These are phyloP conservation scores for Pelobates cultripes DNA, from an alignment of 2,797 vertebrate species.

Conservation along the genomic window DNA sequence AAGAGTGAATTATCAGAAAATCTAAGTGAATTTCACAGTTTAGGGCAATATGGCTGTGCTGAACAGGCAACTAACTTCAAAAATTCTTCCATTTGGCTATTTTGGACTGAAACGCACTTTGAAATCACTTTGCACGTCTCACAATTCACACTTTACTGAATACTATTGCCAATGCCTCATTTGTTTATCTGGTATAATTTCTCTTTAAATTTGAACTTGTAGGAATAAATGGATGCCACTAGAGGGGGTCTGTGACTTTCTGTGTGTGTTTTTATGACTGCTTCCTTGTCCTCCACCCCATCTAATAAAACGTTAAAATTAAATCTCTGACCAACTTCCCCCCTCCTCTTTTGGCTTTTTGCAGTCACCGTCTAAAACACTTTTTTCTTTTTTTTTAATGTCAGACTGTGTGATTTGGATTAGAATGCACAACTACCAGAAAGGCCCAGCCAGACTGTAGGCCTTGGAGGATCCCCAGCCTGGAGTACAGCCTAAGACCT, in stretches of 20 bases:
- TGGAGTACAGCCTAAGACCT: constrained; percentile 22
- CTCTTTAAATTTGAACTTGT: background rate
- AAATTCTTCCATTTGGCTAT: too few relatives aligned
- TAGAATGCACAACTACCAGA: background rate
- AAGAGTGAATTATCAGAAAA: too few relatives aligned
- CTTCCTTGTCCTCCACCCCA: constrained; percentile 42
- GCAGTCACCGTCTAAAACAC: background rate
- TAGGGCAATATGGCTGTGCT: too few relatives aligned
- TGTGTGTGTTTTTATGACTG: constrained; percentile 32
- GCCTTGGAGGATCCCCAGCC: constrained; percentile 44
- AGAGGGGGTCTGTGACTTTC: constrained; percentile 28
- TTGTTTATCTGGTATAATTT: background rate
- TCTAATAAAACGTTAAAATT: constrained; percentile 30
- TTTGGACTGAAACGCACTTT: too few relatives aligned
- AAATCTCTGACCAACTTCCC: constrained; percentile 11
- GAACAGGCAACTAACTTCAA: too few relatives aligned
- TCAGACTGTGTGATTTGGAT: background rate
- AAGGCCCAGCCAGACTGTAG: constrained; percentile 5
- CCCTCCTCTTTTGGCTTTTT: background rate
- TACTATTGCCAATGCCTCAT: too few relatives aligned
- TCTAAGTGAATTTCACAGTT: too few relatives aligned
- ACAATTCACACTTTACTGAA: too few relatives aligned
- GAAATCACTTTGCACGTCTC: too few relatives aligned
- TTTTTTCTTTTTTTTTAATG: background rate
- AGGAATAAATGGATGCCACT: constrained; percentile 29